Percentiles rank a stretch among this genome's conserved stretches.
Conservation (phyloP, 2,113 vertebrate genomes). For the Apus apus region DNA sequence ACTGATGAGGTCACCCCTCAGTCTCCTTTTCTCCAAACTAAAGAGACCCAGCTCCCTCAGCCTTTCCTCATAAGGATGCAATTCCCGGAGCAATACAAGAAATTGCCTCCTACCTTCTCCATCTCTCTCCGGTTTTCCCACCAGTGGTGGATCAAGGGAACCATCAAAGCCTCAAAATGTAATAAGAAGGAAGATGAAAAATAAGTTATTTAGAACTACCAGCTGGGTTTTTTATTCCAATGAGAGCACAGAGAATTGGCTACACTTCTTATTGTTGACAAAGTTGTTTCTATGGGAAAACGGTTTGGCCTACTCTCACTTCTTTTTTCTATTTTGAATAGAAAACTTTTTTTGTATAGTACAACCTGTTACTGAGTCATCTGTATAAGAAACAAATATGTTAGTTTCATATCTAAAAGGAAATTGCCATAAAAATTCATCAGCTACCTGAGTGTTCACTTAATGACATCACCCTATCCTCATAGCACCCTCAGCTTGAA, state of each 20-base stretch:
- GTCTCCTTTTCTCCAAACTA: no score
- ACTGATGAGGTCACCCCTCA: no score
- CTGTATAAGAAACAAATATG: background rate
- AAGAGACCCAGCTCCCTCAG: no score
- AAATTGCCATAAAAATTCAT: background rate
- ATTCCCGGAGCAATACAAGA: background rate
- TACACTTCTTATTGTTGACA: background rate
- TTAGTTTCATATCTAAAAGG: background rate
- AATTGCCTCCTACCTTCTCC: background rate
- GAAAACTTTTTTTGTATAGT: background rate
- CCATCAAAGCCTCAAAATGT: background rate
- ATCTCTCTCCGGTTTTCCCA: background rate
- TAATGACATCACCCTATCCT: background rate
- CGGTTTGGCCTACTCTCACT: background rate
- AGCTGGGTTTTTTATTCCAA: background rate
- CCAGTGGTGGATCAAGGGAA: background rate
- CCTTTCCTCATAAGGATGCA: no score
- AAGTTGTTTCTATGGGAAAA: background rate
- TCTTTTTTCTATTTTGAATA: background rate
- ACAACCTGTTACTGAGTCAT: background rate
- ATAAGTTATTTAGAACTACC: background rate
- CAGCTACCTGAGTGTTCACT: background rate
- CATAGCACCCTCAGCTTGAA: background rate
- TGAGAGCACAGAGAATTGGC: background rate
- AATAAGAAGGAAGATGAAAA: background rate